Evolutionary conservation across 1,140 invertebrate species (phyloP), one percentile per base, ranked within the genome.

Genomic region (Diuraphis noxia): DNA sequence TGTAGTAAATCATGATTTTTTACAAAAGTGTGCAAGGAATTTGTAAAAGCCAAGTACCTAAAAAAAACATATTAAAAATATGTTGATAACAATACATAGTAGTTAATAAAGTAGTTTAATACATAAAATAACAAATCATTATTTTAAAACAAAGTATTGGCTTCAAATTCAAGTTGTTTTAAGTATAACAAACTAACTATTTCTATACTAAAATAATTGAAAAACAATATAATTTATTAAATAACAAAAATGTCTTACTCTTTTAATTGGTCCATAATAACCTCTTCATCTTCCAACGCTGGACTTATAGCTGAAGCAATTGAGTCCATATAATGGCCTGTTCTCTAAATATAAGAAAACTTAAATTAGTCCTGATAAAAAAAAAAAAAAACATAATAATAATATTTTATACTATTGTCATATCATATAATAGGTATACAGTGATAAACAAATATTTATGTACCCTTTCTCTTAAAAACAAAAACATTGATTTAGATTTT

Each of bases 241-340:
- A 87, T 10, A 87, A 38, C 1, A 49, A 81, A 56, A n/a, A 36
- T n/a, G 77, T 92, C 84, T 92, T 92, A 98, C 94, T 97, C 97
- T 94, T 97, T 97, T 87, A 98, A 94, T 94, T 97, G 97, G 94
- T 98, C 97, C 0, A 96, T 96, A 92, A 97, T 95, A 92, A 97
- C 95, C 93, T 97, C 97, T 94, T 97, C 97, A 93, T 97, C 97
- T 93, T 97, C 97, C 36, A 97, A 94, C 56, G 95, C 95, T 4
- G 95, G 95, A 93, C 97, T 97, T 93, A 97, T 96, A 86, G 95
- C 95, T 52, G 96, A 96, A 63, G 96, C 96, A 94, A 97, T 95
- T 91, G 97, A 97, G 95, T 97, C 97, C 95, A 96, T 94, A 92
- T 95, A 96, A 93, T 96, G 96, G 6, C 95, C 95, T 52, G 95